phyloP scores from a whole-genome alignment of 1,140 invertebrate species.

The Drosophila setifemur region DNA sequence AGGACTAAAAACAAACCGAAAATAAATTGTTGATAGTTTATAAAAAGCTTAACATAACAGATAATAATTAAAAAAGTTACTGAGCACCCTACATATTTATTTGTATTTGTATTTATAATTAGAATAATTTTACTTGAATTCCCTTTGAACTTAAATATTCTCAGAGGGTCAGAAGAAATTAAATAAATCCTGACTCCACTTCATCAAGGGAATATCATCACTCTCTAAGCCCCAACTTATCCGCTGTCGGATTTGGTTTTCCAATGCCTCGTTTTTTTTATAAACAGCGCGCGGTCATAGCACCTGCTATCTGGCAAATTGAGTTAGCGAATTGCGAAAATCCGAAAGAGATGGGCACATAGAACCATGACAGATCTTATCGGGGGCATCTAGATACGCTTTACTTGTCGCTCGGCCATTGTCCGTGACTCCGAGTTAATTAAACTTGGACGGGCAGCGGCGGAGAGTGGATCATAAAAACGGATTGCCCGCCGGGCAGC shows the following conservation, averaged over 20 bases:
- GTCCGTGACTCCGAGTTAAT: conserved; percentile 70
- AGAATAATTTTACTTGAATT: no score
- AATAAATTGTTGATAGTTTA: no score
- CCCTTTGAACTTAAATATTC: no score
- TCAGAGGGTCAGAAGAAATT: background rate
- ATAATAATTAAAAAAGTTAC: no score
- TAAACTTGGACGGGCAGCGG: conserved; percentile 59
- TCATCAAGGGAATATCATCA: no score
- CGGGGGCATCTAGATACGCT: conserved; percentile 71
- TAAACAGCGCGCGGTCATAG: conserved; percentile 28
- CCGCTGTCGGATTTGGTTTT: background rate
- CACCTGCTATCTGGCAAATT: conserved; percentile 60
- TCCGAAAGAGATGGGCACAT: conserved; percentile 11
- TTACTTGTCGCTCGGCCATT: conserved; percentile 66
- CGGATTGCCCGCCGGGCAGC: conserved; percentile 54
- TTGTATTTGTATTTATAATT: no score
- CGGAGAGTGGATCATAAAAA: conserved; percentile 66
- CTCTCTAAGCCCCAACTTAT: background rate
- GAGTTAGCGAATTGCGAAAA: conserved; percentile 46
- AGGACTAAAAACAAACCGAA: no score
- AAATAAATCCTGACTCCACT: no score
- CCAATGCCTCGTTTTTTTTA: background rate
- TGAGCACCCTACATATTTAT: no score
- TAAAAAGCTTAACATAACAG: no score
- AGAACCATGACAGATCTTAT: conserved; percentile 64